Evolutionary conservation across 2,113 vertebrate species (phyloP).

Genomic region (Rhabdornis inornatus): DNA sequence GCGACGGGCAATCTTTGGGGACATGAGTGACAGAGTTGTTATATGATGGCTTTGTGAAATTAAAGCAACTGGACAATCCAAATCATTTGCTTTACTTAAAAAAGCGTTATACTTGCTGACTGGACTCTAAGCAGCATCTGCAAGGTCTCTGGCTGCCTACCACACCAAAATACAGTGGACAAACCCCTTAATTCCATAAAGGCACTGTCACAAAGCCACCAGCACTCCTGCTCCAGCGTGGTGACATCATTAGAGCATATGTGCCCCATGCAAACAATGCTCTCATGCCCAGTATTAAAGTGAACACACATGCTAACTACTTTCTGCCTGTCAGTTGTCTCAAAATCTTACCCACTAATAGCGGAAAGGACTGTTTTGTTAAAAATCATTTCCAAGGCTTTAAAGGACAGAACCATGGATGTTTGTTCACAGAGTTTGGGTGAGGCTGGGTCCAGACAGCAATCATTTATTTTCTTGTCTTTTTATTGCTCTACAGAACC

Average conservation of each 20-base stretch:
- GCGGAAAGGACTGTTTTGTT: neutral
- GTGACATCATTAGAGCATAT: slow-evolving; percentile 30
- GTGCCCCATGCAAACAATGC: slow-evolving; percentile 1
- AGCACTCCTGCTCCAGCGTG: neutral
- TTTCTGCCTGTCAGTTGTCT: slow-evolving; percentile 23
- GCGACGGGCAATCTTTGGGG: neutral
- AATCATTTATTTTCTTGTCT: neutral
- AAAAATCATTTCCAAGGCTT: neutral
- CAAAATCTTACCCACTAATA: neutral
- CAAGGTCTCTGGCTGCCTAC: neutral
- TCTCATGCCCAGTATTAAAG: neutral
- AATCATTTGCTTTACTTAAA: neutral
- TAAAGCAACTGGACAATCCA: neutral
- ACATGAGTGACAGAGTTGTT: neutral
- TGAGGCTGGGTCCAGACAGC: neutral
- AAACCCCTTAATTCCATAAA: neutral
- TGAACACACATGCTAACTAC: neutral
- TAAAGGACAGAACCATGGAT: neutral
- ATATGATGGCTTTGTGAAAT: neutral
- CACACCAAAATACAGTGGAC: neutral
- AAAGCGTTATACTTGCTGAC: neutral
- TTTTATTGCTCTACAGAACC: neutral
- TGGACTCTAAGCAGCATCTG: neutral
- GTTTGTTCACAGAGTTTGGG: neutral
- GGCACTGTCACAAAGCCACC: neutral